Conservation (phyloP, 2,888 invertebrate genomes). For the Ectemnius lituratus region DNA sequence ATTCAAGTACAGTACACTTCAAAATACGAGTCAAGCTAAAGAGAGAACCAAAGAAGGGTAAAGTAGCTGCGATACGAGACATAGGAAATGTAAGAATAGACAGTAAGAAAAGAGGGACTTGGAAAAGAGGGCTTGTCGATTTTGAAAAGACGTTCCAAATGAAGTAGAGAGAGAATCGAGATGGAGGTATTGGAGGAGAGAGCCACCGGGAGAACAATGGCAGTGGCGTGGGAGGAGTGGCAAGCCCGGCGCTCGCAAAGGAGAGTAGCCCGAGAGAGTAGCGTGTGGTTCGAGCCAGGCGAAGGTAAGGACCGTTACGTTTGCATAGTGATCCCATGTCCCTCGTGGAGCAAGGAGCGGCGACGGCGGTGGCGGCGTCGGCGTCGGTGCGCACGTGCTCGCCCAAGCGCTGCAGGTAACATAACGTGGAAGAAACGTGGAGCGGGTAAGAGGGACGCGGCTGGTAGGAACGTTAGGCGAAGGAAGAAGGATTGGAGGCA, state of each 20-base stretch:
- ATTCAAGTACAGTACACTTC: too few species aligned
- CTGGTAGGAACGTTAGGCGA: conserved; percentile 9
- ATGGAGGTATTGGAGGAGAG: neutral
- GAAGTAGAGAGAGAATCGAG: neutral
- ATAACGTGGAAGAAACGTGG: neutral
- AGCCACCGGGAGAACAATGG: neutral
- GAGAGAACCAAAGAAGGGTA: too few species aligned
- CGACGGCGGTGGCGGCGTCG: too few species aligned
- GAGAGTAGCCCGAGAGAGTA: neutral
- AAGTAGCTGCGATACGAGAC: too few species aligned
- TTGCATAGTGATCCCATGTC: conserved; percentile 13
- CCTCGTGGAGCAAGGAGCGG: conserved; percentile 6
- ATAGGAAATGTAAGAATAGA: too few species aligned
- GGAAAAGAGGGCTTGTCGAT: neutral
- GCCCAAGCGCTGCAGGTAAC: neutral
- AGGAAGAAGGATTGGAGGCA: neutral
- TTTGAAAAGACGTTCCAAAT: neutral
- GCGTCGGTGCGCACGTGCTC: too few species aligned
- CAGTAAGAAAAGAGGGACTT: too few species aligned
- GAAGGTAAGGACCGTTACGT: conserved; percentile 10
- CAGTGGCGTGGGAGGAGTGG: neutral
- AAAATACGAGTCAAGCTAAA: too few species aligned
- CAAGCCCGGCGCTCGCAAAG: neutral
- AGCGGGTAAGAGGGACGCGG: neutral
- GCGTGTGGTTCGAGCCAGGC: conserved; percentile 23